Conservation (phyloP, 2,888 invertebrate species). For the Apodemia duryi region DNA sequence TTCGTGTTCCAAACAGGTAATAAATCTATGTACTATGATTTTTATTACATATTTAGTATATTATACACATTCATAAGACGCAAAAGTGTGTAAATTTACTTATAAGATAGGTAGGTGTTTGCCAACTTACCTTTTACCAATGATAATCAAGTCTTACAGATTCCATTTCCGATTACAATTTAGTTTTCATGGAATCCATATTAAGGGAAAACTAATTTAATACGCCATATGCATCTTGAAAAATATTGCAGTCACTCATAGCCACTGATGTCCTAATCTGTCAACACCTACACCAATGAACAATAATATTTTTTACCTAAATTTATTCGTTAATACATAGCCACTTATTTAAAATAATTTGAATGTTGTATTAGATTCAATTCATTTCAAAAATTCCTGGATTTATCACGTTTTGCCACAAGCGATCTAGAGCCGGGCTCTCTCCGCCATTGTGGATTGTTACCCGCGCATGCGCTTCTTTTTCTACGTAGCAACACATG, state of each 20-base stretch:
- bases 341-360: neutral
- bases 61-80: too few species aligned
- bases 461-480: constrained; percentile 47
- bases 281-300: constrained; percentile 42
- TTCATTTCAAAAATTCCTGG: neutral
- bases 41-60: too few species aligned
- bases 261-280: constrained; percentile 48
- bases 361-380: neutral
- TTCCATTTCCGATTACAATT: too few species aligned
- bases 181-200: too few species aligned
- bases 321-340: neutral
- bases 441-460: constrained; percentile 50
- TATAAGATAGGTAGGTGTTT: too few species aligned
- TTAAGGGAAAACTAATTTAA: too few species aligned
- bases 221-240: neutral
- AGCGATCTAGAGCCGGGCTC: constrained; percentile 37
- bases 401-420: constrained; percentile 14
- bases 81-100: too few species aligned
- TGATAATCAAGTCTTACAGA: too few species aligned
- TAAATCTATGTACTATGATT: neutral
- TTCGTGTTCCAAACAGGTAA: neutral
- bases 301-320: neutral
- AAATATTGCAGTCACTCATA: constrained; percentile 38
- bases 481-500: constrained; percentile 42
- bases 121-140: too few species aligned